Base-by-base conservation (phyloP, 2,888 invertebrate genomes). In the Bursaphelenchus okinawaensis region DNA sequence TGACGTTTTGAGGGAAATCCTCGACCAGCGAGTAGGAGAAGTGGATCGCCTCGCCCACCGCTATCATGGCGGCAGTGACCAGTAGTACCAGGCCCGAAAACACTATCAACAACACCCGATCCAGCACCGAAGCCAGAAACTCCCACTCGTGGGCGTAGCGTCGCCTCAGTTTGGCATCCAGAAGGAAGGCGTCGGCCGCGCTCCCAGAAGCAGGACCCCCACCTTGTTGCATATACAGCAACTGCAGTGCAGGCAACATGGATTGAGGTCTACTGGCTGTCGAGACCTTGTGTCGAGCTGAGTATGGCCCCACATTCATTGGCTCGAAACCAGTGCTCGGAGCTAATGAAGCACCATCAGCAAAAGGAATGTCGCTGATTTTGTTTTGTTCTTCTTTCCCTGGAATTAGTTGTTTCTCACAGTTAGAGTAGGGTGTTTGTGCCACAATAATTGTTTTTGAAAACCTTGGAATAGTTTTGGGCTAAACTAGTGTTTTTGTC, bases 41-140 rank as follows among this genome's bases (percentile, higher is more conserved):
- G 65, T 81, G 79, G 71, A 80, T 80, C 52, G 78, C 76, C 67
- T 81, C 77, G 54, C 80, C 80, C 52, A 81, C 74, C 56, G 74
- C 69, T 51, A 80, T 76, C 79, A 80, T 79, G 20, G 78, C 67
- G n/a, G 75, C 72, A 9, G 80, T 80, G 31, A 80, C 80, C 20
- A 75, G 64, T 63, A 76, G 69, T 24, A 80, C 80, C 59, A 78
- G 28, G 31, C 77, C 62, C 4, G 77, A 79, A 67, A 78, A 78
- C 24, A 78, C 62, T 52, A 78, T 76, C 23, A 78, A 68, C 1
- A 78, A 66, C 7, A 78, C 68, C 28, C 78, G 73, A 55, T 78
- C 78, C 28, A 78, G 69, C 7, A 78, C 78, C 0, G 78, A 72
- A 7, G 78, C 78, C 51, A 78, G 68, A 56, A 72, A 78, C 58